phyloP scores from a whole-genome alignment of 2,888 invertebrate genomes.

The Lottia scabra region DNA sequence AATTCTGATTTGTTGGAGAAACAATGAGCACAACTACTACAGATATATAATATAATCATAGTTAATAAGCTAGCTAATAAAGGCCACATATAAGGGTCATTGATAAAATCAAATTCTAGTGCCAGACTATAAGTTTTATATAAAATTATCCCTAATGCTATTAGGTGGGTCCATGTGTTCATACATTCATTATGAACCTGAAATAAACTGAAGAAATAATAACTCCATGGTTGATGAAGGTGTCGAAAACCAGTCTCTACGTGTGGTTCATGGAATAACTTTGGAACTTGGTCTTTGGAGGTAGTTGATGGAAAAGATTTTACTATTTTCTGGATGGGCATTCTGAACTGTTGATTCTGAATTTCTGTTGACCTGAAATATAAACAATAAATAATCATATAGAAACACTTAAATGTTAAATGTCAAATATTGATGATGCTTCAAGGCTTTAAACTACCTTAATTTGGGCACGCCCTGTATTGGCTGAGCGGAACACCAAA shows the following conservation, averaged over 20 bases:
- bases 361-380: no score
- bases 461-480: no score
- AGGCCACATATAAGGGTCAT: slow-evolving; percentile 65
- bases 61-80: slow-evolving; percentile 59
- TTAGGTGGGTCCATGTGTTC: slow-evolving; percentile 67
- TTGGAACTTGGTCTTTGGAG: slow-evolving; percentile 55
- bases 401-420: no score
- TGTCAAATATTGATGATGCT: no score
- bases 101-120: slow-evolving; percentile 53
- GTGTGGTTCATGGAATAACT: slow-evolving; percentile 65
- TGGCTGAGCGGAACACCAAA: no score
- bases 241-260: slow-evolving; percentile 64
- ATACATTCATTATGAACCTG: slow-evolving; percentile 67
- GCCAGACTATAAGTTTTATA: slow-evolving; percentile 42
- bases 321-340: slow-evolving; percentile 16
- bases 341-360: neutral
- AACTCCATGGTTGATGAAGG: slow-evolving; percentile 63
- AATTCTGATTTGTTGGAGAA: slow-evolving; percentile 64
- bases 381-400: no score
- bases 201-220: slow-evolving; percentile 63
- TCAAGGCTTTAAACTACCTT: no score
- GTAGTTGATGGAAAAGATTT: slow-evolving; percentile 44
- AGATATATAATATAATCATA: slow-evolving; percentile 58
- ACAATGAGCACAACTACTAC: slow-evolving; percentile 63
- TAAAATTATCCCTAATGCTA: slow-evolving; percentile 49